These are phyloP conservation scores for Drosophila melanosoma DNA, from an alignment of 2,888 invertebrate genomes.

Conservation along the genomic window DNA sequence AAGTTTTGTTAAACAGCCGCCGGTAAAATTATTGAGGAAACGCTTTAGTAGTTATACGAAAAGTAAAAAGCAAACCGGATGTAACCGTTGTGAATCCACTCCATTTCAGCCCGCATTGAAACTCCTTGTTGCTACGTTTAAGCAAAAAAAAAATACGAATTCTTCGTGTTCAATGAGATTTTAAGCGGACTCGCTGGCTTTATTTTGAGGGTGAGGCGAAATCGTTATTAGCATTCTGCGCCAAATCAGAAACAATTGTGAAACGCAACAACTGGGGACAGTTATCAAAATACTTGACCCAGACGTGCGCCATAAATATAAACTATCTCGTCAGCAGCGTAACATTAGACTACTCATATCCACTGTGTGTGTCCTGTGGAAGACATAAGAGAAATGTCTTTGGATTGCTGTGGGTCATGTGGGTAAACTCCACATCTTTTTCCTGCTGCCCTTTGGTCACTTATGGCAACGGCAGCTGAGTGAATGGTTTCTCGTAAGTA, in stretches of 20 bases:
- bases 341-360: conserved; percentile 45
- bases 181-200: conserved; percentile 43
- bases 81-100: conserved; percentile 44
- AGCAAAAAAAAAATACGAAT: conserved; percentile 26
- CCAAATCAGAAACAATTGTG: conserved; percentile 60
- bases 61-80: conserved; percentile 37
- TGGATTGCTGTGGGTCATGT: conserved; percentile 23
- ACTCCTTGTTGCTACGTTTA: conserved; percentile 12
- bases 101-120: conserved; percentile 21
- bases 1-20: conserved; percentile 64
- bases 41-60: conserved; percentile 29
- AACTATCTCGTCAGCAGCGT: conserved; percentile 49
- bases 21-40: conserved; percentile 61
- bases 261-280: conserved; percentile 47
- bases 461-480: conserved; percentile 54
- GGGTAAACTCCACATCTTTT: neutral
- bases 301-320: conserved; percentile 57
- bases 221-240: conserved; percentile 55
- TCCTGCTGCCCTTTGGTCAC: conserved; percentile 35
- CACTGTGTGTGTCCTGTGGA: conserved; percentile 26
- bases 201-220: conserved; percentile 23
- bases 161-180: conserved; percentile 45
- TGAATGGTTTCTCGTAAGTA: conserved; percentile 29
- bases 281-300: conserved; percentile 22
- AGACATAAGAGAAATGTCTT: conserved; percentile 36